A percentile compares a stretch with the other conserved stretches of the same genome.
Evolutionary conservation across 2,888 invertebrate genomes (phyloP).

Genomic region (Apamea monoglypha): DNA sequence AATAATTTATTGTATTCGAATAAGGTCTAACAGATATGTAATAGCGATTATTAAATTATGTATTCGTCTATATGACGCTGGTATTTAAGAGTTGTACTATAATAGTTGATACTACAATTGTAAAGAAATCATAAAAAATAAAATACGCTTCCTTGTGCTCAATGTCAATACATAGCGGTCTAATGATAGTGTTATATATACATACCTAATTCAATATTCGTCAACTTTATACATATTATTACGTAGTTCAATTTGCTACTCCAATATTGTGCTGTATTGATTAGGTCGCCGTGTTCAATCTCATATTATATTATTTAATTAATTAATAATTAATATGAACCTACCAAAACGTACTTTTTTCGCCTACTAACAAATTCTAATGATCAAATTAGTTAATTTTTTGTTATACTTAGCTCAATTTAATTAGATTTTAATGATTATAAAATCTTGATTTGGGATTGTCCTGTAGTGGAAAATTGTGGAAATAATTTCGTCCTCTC

Average conservation of each 20-base stretch:
- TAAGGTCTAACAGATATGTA: constrained; percentile 84
- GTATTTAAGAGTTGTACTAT: constrained; percentile 81
- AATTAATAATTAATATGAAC: constrained; percentile 62
- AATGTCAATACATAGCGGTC: constrained; percentile 87
- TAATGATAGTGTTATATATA: constrained; percentile 74
- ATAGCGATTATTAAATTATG: constrained; percentile 76
- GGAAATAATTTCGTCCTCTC: constrained; percentile 20
- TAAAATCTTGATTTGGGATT: constrained; percentile 53
- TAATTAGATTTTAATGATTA: constrained; percentile 59
- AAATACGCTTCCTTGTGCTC: constrained; percentile 88
- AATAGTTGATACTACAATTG: constrained; percentile 73
- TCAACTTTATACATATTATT: constrained; percentile 67
- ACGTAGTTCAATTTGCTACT: constrained; percentile 70
- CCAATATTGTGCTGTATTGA: constrained; percentile 70
- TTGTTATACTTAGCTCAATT: constrained; percentile 68
- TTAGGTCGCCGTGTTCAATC: constrained; percentile 84
- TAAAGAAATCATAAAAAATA: constrained; percentile 71
- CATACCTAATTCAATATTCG: constrained; percentile 68
- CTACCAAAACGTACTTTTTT: constrained; percentile 73
- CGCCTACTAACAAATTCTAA: constrained; percentile 78
- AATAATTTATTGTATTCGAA: constrained; percentile 83
- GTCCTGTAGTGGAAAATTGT: constrained; percentile 13
- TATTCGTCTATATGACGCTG: constrained; percentile 89
- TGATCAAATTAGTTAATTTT: constrained; percentile 72
- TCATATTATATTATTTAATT: constrained; percentile 76